Evolutionary conservation across 1,140 invertebrate genomes (phyloP).

Genomic region (Cataglyphis hispanica): DNA sequence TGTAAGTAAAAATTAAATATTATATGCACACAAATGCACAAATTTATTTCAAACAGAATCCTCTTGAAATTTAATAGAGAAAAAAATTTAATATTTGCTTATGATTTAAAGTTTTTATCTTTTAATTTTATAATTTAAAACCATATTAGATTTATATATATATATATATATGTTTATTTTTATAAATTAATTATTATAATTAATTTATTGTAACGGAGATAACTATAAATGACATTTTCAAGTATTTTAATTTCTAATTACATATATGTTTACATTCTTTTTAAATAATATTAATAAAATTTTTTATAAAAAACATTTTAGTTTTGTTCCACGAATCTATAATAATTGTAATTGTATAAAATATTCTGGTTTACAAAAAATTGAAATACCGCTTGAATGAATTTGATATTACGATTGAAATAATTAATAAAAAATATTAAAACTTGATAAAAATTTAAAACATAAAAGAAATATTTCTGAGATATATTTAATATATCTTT

Average conservation of each 20-base stretch:
- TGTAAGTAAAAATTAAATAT: conserved; percentile 10
- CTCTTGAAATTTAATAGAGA: background rate
- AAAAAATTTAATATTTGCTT: background rate
- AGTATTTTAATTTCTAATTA: conserved; percentile 6
- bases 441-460: too few relatives aligned
- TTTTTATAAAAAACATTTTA: background rate
- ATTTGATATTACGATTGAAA: too few relatives aligned
- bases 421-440: too few relatives aligned
- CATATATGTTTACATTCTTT: background rate
- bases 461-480: too few relatives aligned
- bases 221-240: background rate
- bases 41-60: background rate
- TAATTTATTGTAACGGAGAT: background rate
- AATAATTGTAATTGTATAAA: background rate
- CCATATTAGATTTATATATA: too few relatives aligned
- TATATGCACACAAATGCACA: background rate
- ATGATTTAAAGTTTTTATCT: background rate
- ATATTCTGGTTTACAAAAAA: background rate
- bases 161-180: background rate
- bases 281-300: background rate
- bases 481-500: too few relatives aligned
- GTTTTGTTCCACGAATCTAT: background rate
- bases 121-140: background rate
- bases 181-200: background rate
- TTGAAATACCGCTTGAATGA: too few relatives aligned